These are phyloP conservation scores for Tarsius wallacei DNA, from an alignment of 2,797 vertebrate species.

Conservation along the genomic window DNA sequence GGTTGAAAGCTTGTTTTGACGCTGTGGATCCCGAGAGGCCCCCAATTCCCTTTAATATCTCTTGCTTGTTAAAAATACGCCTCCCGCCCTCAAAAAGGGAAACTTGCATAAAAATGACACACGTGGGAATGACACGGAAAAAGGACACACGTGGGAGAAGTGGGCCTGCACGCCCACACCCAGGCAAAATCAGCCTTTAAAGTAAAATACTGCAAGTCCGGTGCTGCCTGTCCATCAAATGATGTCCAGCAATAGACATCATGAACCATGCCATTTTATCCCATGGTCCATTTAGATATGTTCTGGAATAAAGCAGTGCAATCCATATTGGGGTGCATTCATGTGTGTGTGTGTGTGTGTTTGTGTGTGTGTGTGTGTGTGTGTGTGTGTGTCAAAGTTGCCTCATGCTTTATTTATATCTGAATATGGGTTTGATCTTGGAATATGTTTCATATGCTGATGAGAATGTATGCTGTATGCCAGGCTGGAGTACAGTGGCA, in stretches of 20 bases:
- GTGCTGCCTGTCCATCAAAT: slow-evolving; percentile 11
- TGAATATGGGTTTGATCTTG: too few species aligned
- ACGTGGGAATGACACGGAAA: too few species aligned
- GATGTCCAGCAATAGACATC: slow-evolving; percentile 2
- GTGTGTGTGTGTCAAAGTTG: too few species aligned
- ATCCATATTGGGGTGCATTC: neutral
- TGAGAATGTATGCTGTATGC: too few species aligned
- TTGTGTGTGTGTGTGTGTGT: too few species aligned
- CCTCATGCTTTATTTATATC: too few species aligned
- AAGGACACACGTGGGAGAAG: neutral
- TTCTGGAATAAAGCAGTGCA: neutral
- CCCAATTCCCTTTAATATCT: slow-evolving; percentile 69
- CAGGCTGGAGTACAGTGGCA: too few species aligned
- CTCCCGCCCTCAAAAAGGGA: slow-evolving; percentile 49
- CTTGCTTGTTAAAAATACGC: slow-evolving; percentile 65
- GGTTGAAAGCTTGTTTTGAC: slow-evolving; percentile 82
- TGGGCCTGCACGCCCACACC: neutral
- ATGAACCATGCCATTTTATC: slow-evolving; percentile 16
- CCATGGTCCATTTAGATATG: neutral
- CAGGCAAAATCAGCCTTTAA: neutral
- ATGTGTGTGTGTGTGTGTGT: too few species aligned
- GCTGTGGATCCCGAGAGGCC: slow-evolving; percentile 65
- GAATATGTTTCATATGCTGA: too few species aligned
- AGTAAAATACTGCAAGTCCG: neutral
- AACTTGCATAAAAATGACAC: slow-evolving; percentile 52